Evolutionary conservation across 2,888 invertebrate species (phyloP).

Genomic region (Cartodere bifasciata): DNA sequence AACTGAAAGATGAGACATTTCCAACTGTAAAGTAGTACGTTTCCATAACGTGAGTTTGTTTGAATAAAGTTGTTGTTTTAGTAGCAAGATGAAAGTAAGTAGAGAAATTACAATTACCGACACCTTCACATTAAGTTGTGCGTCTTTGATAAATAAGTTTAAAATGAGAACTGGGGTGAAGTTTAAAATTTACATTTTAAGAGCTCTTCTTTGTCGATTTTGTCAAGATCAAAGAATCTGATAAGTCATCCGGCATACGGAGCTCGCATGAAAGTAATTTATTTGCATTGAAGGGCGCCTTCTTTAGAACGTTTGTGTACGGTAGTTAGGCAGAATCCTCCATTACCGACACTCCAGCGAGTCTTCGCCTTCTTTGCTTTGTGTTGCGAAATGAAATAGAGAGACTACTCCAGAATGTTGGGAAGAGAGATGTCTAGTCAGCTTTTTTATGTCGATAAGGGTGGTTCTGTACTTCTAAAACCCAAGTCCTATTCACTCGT

Average conservation of each 20-base stretch:
- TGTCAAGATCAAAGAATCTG: slow-evolving; percentile 21
- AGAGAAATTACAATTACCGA: too few species aligned
- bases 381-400: slow-evolving; percentile 10
- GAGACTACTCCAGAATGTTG: slow-evolving; percentile 12
- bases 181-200: slow-evolving; percentile 15
- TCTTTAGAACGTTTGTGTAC: slow-evolving; percentile 18
- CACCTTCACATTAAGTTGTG: not conserved
- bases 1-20: too few species aligned
- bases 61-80: too few species aligned
- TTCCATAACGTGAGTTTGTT: too few species aligned
- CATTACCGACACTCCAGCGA: slow-evolving; percentile 21
- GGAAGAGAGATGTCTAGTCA: slow-evolving; percentile 14
- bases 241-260: slow-evolving; percentile 22
- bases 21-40: too few species aligned
- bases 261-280: slow-evolving; percentile 23
- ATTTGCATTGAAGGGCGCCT: slow-evolving; percentile 23
- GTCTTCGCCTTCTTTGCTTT: slow-evolving; percentile 16
- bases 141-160: slow-evolving; percentile 3
- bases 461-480: slow-evolving; percentile 15
- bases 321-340: slow-evolving; percentile 20
- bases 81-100: too few species aligned
- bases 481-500: slow-evolving; percentile 18
- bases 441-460: slow-evolving; percentile 16
- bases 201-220: slow-evolving; percentile 10
- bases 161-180: slow-evolving; percentile 1